Conservation (phyloP, 2,797 vertebrate genomes). For the Lepidocolaptes lacrymiger region DNA sequence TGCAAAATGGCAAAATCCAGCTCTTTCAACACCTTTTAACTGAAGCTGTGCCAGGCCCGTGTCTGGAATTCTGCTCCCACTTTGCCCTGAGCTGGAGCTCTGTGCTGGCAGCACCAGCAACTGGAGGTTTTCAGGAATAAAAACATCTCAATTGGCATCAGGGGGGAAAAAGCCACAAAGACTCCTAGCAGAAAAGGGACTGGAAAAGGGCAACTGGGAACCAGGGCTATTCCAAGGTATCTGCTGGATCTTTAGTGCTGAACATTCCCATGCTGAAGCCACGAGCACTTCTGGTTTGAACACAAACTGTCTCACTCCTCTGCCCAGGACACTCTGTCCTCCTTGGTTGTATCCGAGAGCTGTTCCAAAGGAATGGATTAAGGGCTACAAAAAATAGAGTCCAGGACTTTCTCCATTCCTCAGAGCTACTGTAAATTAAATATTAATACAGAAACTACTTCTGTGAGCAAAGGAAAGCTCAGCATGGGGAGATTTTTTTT, state of each 20-base stretch:
- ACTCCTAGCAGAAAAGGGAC: neutral
- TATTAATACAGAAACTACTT: neutral
- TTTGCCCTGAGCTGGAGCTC: neutral
- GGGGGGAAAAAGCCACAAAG: neutral
- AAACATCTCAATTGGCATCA: neutral
- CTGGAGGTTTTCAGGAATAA: neutral
- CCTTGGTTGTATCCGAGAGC: neutral
- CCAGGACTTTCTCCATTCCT: neutral
- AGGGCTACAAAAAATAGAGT: neutral
- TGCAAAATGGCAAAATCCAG: neutral
- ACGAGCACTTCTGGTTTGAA: neutral
- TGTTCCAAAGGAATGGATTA: slow-evolving; percentile 40
- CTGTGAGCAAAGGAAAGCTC: neutral
- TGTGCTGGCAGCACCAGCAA: neutral
- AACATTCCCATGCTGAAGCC: neutral
- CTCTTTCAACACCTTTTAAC: neutral
- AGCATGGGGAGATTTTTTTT: neutral
- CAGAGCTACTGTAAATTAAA: slow-evolving; percentile 12
- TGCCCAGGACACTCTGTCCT: slow-evolving; percentile 61
- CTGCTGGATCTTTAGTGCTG: neutral
- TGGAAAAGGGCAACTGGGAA: neutral
- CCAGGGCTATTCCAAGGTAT: neutral
- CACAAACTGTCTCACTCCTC: neutral
- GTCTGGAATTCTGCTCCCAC: neutral
- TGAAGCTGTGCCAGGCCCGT: neutral